Conservation (phyloP, 2,797 vertebrate species). For the Euthynnus affinis region DNA sequence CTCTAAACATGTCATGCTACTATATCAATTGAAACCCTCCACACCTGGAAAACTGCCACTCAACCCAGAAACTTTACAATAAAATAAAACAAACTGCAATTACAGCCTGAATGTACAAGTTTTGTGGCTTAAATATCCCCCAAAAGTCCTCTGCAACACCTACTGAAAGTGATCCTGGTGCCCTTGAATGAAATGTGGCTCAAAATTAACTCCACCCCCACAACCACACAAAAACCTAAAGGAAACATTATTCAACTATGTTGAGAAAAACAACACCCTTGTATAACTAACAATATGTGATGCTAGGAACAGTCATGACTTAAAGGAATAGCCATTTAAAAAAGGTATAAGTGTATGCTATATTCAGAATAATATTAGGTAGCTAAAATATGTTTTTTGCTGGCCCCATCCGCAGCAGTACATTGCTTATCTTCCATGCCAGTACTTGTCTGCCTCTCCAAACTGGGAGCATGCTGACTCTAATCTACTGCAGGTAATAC, state of each 20-base stretch:
- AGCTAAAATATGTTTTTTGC: too few species aligned
- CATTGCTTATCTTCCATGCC: too few species aligned
- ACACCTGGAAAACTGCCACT: conserved; percentile 8
- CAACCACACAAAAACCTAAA: conserved; percentile 14
- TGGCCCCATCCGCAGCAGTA: too few species aligned
- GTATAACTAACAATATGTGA: conserved; percentile 16
- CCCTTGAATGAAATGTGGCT: conserved; percentile 21
- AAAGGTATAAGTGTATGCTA: too few species aligned
- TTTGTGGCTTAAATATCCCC: conserved; percentile 3
- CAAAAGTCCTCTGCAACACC: conserved; percentile 13
- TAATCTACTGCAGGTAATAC: too few species aligned
- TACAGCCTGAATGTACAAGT: too few species aligned
- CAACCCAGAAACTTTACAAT: neutral
- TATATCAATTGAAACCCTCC: conserved; percentile 3
- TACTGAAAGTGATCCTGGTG: conserved; percentile 33
- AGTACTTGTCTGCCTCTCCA: too few species aligned
- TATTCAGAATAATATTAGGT: too few species aligned
- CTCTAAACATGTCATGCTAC: conserved; percentile 1
- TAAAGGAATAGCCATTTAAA: too few species aligned
- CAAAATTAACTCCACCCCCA: conserved; percentile 40
- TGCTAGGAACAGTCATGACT: neutral
- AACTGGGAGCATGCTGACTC: too few species aligned
- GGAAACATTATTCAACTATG: conserved; percentile 18
- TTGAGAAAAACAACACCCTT: conserved; percentile 22
- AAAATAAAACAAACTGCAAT: too few species aligned